These are phyloP conservation scores for Brachyistius frenatus DNA, from an alignment of 2,113 vertebrate genomes.

Conservation along the genomic window DNA sequence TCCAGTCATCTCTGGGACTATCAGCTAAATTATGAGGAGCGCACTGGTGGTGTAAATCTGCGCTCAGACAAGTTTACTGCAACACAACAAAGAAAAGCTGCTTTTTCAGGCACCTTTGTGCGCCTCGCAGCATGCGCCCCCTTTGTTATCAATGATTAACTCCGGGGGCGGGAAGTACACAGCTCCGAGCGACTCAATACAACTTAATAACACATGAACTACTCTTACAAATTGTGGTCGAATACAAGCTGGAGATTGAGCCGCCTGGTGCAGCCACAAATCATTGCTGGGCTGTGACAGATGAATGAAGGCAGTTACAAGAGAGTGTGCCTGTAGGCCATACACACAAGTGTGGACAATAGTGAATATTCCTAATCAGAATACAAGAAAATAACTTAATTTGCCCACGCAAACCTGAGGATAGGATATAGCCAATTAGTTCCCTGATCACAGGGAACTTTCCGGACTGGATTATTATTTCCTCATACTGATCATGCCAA, in stretches of 20 bases:
- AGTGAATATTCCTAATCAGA: not conserved
- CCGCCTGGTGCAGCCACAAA: not conserved
- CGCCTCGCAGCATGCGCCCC: constrained; percentile 23
- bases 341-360: not conserved
- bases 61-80: not conserved
- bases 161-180: constrained; percentile 41
- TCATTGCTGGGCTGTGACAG: not conserved
- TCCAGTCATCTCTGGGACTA: accelerated
- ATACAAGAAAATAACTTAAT: not conserved
- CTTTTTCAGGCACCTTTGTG: constrained; percentile 7
- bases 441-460: not conserved
- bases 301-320: not conserved
- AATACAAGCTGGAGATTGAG: constrained; percentile 6
- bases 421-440: not conserved
- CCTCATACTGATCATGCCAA: not conserved
- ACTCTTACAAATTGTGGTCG: not conserved
- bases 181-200: not conserved
- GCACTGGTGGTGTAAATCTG: not conserved
- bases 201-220: constrained; percentile 44
- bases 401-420: too few relatives aligned
- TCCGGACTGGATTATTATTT: not conserved
- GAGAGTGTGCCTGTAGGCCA: too few relatives aligned
- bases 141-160: constrained; percentile 66
- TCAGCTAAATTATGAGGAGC: not conserved
- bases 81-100: not conserved